These are phyloP conservation scores for Phacellophora camtschatica DNA, from an alignment of 30 jellyfish, hydroid and myxozoan species.

Conservation along the genomic window DNA sequence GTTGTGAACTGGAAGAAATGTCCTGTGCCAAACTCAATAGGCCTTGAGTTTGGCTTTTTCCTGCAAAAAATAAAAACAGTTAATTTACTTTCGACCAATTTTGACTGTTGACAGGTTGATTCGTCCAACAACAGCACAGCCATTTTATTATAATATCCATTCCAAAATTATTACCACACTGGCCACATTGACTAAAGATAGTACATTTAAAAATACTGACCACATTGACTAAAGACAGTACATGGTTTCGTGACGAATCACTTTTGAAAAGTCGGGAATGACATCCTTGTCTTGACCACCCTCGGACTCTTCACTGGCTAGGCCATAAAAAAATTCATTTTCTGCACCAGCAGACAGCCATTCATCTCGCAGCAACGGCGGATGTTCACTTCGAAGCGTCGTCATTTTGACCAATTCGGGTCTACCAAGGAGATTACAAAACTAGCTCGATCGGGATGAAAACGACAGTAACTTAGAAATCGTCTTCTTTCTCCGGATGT, in stretches of 20 bases:
- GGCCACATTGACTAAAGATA: no score
- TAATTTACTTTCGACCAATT: no score
- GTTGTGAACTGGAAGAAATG: no score
- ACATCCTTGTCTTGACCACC: not conserved
- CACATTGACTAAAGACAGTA: conserved; percentile 76
- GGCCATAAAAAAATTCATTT: not conserved
- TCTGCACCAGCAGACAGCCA: not conserved
- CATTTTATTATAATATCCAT: no score
- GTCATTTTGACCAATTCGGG: no score
- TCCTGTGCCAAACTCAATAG: not conserved
- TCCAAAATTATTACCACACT: not conserved
- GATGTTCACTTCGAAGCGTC: conserved; percentile 23
- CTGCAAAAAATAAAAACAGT: no score
- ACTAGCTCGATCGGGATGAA: no score
- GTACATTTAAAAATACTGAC: not conserved
- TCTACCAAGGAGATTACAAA: no score
- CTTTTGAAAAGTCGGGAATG: conserved; percentile 10
- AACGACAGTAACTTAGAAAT: no score
- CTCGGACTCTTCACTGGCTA: not conserved
- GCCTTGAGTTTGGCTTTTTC: conserved; percentile 1
- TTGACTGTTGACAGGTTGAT: no score
- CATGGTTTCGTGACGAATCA: conserved; percentile 47
- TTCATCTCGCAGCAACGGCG: conserved; percentile 31
- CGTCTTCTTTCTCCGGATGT: no score
- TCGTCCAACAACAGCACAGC: no score